These are phyloP conservation scores for Clytia hemisphaerica DNA, from an alignment of 30 jellyfish, hydroid and myxozoan genomes.

Conservation along the genomic window DNA sequence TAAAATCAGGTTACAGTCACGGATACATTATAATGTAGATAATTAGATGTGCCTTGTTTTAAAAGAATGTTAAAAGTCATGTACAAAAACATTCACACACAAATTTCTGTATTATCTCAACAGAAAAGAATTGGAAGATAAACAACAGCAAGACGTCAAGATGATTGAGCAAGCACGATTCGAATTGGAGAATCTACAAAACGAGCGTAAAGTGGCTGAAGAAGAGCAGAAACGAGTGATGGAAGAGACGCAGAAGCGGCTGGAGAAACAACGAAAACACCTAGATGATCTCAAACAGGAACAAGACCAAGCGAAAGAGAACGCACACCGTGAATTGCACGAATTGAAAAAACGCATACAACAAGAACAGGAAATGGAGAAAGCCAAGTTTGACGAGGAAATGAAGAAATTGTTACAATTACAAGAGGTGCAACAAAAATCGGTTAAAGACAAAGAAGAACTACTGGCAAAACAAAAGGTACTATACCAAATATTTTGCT, in stretches of 20 bases:
- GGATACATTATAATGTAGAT: too few species aligned
- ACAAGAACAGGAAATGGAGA: conserved; percentile 69
- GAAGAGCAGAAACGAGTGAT: conserved; percentile 56
- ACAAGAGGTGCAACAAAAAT: conserved; percentile 63
- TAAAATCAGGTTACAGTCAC: too few species aligned
- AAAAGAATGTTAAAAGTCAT: too few species aligned
- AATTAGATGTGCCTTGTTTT: too few species aligned
- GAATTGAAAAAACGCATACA: conserved; percentile 61
- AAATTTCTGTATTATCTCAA: too few species aligned
- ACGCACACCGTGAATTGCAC: conserved; percentile 61
- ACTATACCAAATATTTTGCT: too few species aligned
- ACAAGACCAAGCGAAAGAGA: conserved; percentile 64
- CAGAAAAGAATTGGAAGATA: conserved; percentile 68
- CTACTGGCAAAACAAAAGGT: conserved; percentile 50
- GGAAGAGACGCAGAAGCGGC: conserved; percentile 54
- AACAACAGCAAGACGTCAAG: conserved; percentile 59
- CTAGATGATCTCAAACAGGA: conserved; percentile 56
- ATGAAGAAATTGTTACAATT: conserved; percentile 48
- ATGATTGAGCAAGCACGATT: conserved; percentile 78
- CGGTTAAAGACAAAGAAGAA: conserved; percentile 54
- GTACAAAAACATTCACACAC: too few species aligned
- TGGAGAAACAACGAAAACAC: conserved; percentile 55
- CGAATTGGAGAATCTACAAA: conserved; percentile 59
- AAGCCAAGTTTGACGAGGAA: conserved; percentile 61
- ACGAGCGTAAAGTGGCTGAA: conserved; percentile 52